Evolutionary conservation across 2,888 invertebrate genomes (phyloP).

Genomic region (Pachliopta kotzebuea): DNA sequence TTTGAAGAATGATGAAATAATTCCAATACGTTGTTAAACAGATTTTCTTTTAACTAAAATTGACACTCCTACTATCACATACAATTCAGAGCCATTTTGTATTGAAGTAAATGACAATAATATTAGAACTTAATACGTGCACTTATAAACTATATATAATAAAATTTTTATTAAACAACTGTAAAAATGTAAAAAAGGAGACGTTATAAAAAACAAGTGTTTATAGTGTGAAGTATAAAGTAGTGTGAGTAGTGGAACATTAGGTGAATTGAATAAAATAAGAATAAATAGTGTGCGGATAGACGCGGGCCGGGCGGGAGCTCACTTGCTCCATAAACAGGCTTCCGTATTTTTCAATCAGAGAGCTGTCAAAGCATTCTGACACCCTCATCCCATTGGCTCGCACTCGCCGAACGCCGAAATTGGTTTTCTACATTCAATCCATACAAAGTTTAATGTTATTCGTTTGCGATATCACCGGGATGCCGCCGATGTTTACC

Average conservation of each 20-base stretch:
- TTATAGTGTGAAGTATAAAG: background rate
- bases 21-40: too few species aligned
- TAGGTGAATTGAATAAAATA: conserved; percentile 28
- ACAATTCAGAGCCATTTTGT: too few species aligned
- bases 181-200: too few species aligned
- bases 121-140: too few species aligned
- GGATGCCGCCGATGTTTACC: conserved; percentile 80
- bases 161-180: too few species aligned
- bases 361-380: conserved; percentile 83
- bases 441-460: conserved; percentile 82
- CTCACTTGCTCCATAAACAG: conserved; percentile 79
- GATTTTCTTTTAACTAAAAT: too few species aligned
- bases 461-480: conserved; percentile 81
- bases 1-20: background rate
- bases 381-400: conserved; percentile 82
- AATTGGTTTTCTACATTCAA: conserved; percentile 82
- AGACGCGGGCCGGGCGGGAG: conserved; percentile 41
- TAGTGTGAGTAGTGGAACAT: conserved; percentile 19
- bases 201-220: background rate
- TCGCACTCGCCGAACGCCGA: conserved; percentile 80
- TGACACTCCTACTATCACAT: too few species aligned
- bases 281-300: conserved; percentile 26
- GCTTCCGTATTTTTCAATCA: conserved; percentile 83
- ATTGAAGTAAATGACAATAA: too few species aligned
- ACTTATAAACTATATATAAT: too few species aligned